Percentiles rank a stretch among this genome's conserved stretches.
These are phyloP conservation scores for Aleiodes leptofemur DNA, from an alignment of 2,888 invertebrate species.

Conservation along the genomic window DNA sequence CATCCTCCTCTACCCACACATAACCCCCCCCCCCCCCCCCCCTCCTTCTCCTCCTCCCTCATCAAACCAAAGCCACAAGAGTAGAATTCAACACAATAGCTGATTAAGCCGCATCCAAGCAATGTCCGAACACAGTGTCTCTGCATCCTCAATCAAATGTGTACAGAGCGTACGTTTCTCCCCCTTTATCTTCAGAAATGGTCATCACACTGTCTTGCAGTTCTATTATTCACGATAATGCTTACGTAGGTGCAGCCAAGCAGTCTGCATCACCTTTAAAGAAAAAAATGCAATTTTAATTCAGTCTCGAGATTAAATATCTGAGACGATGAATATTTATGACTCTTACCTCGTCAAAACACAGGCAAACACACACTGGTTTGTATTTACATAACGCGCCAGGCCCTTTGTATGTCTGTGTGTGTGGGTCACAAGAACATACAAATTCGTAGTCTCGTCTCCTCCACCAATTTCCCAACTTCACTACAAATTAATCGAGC, in stretches of 20 bases:
- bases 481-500: slow-evolving; percentile 42
- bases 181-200: slow-evolving; percentile 1
- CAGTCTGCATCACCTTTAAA: slow-evolving; percentile 60
- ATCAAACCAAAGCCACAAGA: background rate
- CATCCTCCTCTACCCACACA: slow-evolving; percentile 3
- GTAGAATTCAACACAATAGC: slow-evolving; percentile 58
- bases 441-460: slow-evolving; percentile 9
- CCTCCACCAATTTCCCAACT: background rate
- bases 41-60: background rate
- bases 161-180: background rate
- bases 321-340: slow-evolving; percentile 47
- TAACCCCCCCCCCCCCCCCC: background rate
- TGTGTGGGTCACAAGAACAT: background rate
- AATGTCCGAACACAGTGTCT: slow-evolving; percentile 62
- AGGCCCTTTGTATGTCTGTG: background rate
- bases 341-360: background rate
- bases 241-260: slow-evolving; percentile 53
- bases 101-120: slow-evolving; percentile 71
- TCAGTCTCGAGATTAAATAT: slow-evolving; percentile 61
- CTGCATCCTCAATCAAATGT: slow-evolving; percentile 64
- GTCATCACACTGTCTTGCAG: background rate
- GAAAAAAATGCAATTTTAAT: slow-evolving; percentile 2
- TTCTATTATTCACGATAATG: background rate
- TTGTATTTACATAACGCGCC: no score
- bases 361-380: background rate